Conservation (phyloP, 2,888 invertebrate species). For the Acheta domesticus region DNA sequence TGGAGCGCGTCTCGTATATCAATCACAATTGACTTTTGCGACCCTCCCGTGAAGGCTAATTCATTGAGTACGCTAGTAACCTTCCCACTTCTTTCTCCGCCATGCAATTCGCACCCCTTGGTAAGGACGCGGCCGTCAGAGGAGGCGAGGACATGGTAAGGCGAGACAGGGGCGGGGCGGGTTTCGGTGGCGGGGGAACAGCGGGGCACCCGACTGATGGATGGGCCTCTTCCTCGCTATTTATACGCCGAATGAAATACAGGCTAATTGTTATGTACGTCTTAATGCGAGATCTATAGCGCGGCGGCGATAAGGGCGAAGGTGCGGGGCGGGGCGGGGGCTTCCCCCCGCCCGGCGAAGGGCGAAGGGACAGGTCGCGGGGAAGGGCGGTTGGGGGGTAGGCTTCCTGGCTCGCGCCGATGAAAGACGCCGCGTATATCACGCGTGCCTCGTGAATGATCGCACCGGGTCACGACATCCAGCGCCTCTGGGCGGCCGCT, state of each 20-base stretch:
- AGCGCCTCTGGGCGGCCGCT: no score
- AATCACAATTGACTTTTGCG: no score
- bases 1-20: no score
- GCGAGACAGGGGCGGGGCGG: no score
- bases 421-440: constrained; percentile 1
- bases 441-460: constrained; percentile 5
- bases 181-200: no score
- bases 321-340: not conserved
- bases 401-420: constrained; percentile 8
- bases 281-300: not conserved
- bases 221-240: constrained; percentile 8
- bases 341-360: no score
- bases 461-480: not conserved
- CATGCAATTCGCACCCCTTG: no score
- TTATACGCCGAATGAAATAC: constrained; percentile 1
- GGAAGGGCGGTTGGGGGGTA: not conserved
- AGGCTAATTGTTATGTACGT: constrained; percentile 18
- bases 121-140: no score
- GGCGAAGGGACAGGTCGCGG: not conserved
- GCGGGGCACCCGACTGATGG: not conserved
- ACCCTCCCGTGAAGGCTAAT: no score
- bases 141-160: no score
- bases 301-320: not conserved
- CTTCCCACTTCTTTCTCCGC: no score
- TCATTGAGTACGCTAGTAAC: no score